Evolutionary conservation across 2,113 vertebrate genomes (phyloP).

Genomic region (Panthera uncia): DNA sequence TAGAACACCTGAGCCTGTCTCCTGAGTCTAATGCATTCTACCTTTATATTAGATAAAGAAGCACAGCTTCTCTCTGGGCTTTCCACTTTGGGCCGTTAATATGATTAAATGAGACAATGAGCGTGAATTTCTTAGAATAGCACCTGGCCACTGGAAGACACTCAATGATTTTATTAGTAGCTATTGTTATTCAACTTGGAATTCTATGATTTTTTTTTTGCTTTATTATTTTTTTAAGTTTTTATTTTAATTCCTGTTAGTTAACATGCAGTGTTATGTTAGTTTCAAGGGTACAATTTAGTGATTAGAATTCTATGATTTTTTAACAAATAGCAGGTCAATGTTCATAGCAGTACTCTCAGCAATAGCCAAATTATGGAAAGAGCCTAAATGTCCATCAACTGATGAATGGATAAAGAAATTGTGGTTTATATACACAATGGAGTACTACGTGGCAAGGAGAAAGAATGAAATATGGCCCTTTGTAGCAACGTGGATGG

Average conservation of each 20-base stretch:
- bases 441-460: no score
- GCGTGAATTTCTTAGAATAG: not conserved
- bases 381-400: no score
- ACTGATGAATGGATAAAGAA: no score
- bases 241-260: not conserved
- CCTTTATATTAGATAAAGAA: not conserved
- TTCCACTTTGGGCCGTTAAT: no score
- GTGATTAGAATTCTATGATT: not conserved
- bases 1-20: not conserved
- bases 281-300: not conserved
- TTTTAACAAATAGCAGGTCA: slow-evolving; percentile 34
- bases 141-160: not conserved
- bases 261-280: not conserved
- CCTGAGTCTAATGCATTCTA: not conserved
- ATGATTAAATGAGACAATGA: not conserved
- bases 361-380: no score
- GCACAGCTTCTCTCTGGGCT: not conserved
- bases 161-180: not conserved
- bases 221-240: not conserved
- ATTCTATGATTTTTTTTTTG: not conserved
- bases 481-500: no score
- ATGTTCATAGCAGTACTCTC: no score
- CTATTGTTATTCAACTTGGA: not conserved
- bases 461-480: no score
- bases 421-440: no score